Base-by-base conservation (phyloP, 2,113 vertebrate genomes). In the Columba janthina region DNA sequence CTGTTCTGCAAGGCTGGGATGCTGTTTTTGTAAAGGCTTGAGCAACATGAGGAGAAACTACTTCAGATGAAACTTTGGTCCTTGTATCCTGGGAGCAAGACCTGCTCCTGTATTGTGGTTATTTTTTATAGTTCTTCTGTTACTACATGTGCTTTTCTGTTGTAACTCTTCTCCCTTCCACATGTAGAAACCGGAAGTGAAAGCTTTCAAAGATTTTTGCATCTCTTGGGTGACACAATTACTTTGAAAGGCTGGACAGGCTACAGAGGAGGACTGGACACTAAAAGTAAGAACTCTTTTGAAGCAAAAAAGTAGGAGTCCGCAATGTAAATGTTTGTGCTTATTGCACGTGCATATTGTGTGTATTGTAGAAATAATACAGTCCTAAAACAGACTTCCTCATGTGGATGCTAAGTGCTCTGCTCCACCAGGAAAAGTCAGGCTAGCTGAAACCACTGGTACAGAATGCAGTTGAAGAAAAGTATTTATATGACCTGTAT, bases 231-330 rank as follows among this genome's bases (percentile, higher is more conserved):
- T 50, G 99, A 99, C 85, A 98, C 98, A 6, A 65, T 99, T 83
- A 98, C 98, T 42, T 98, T 99, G 94, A 99, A 99, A 97, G 99
- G 99, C 95, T 99, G 99, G 99, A 98, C 99, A 16, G 99, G 99
- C 61, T 99, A 99, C 97, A 98, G 99, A 44, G 99, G 99, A 91
- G 99, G 99, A 86, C 98, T 99, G 44, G 99, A 99, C 98, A 99
- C 99, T 90, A 99, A 99, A 98, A 99, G 99, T 99, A 98, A 99
- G 99, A 34, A 62, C 46, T 62, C 18, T 17, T 8, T 24, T 74
- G 57, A 46, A 74, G 53, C 32, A 48, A 50, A 80, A 54, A 78
- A 28, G 10, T 5, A 5, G 5, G 24, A 26, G 29, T 4, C 58
- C 46, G 73, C 69, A 42, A 12, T 65, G 12, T 22, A 50, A 51